Conservation (phyloP, 2,113 vertebrate species). For the Cervus canadensis region DNA sequence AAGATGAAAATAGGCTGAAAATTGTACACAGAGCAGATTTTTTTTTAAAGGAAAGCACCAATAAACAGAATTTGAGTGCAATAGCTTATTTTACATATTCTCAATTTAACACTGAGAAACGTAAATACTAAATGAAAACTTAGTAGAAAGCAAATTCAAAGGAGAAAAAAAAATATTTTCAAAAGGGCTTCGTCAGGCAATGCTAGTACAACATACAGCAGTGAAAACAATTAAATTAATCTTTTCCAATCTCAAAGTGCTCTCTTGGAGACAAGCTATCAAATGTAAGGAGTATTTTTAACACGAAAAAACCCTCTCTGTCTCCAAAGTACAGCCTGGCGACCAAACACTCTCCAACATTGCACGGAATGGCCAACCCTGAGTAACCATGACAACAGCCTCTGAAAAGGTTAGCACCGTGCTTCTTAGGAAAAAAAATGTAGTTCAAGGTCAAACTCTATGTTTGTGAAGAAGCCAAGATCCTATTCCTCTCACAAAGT, state of each 20-base stretch:
- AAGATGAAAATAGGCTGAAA: background rate
- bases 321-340: background rate
- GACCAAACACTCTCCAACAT: background rate
- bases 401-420: background rate
- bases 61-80: background rate
- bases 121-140: background rate
- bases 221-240: background rate
- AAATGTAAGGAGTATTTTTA: background rate
- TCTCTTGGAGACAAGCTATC: background rate
- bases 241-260: background rate
- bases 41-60: background rate
- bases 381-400: slow-evolving; percentile 59
- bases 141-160: background rate
- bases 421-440: background rate
- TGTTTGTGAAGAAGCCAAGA: background rate
- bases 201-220: too few species aligned
- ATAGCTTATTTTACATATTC: background rate
- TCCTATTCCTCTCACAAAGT: background rate
- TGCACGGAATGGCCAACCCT: background rate
- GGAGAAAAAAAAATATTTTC: background rate
- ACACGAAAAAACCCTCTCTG: background rate
- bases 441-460: slow-evolving; percentile 52
- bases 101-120: slow-evolving; percentile 10
- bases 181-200: background rate
- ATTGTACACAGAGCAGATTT: background rate